Percentiles rank a stretch among this genome's conserved stretches.
phyloP scores from a whole-genome alignment of 2,113 vertebrate genomes.

The Phoenicopterus ruber region DNA sequence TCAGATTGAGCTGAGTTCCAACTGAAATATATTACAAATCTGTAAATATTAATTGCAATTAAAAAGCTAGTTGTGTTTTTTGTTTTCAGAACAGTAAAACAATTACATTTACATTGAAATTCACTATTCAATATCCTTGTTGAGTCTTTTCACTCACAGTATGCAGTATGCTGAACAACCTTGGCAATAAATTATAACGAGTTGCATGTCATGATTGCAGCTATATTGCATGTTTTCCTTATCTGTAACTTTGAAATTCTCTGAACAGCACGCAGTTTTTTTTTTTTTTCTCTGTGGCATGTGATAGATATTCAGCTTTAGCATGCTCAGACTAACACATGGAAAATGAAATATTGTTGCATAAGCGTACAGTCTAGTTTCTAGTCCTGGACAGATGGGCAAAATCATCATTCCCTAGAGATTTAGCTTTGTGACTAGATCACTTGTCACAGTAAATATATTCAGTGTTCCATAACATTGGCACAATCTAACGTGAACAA shows the following conservation, averaged over 20 bases:
- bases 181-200: not conserved
- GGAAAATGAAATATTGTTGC: slow-evolving; percentile 10
- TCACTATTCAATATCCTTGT: not conserved
- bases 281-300: not conserved
- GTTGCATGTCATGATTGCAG: not conserved
- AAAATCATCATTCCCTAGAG: slow-evolving; percentile 45
- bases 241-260: not conserved
- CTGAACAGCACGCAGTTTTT: not conserved
- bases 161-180: not conserved
- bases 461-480: slow-evolving; percentile 25
- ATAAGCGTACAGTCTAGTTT: slow-evolving; percentile 17
- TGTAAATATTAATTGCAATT: not conserved
- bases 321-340: not conserved
- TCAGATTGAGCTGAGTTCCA: not conserved
- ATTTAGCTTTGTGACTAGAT: slow-evolving; percentile 35
- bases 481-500: not conserved
- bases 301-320: not conserved
- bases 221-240: not conserved
- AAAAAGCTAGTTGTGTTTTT: rapidly evolving
- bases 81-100: not conserved
- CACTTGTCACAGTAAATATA: slow-evolving; percentile 46
- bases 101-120: not conserved
- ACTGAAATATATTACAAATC: not conserved
- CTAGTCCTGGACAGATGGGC: slow-evolving; percentile 40
- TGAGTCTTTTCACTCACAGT: not conserved